Base-by-base conservation (phyloP, 2,888 invertebrate genomes). In the Trimorus sp. region DNA sequence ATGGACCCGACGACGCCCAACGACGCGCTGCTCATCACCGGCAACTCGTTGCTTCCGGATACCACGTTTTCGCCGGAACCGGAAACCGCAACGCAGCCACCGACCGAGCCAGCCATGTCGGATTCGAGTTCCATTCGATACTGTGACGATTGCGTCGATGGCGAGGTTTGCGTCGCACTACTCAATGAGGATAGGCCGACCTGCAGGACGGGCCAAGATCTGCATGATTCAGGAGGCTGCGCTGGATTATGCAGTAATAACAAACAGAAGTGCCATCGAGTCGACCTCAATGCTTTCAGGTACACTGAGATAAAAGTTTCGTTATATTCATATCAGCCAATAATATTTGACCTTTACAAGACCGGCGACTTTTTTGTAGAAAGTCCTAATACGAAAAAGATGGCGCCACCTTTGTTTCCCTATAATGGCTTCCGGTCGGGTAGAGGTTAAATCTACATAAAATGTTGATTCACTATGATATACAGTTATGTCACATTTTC, bases 111-210 rank as follows among this genome's bases (percentile, higher is more conserved):
- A 49, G 45, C 45, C 56, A 73, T 79, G 70, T 65, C 79, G 70
- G 76, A 71, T 53, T 53, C 73, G 26, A 88, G 88, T 76, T 76
- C 86, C 16, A 88, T 87, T n/a, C 87, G 91, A 70, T 87, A 90
- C 75, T 91, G 91, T 85, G 88, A 88, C 84, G 90, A 91, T 73
- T 91, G 91, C 70, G 75, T 88, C 58, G 15, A 79, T 16, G 88
- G 83, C 6, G 94, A 94, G 91, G 94, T 95, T 79, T 95, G 95
- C 91, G 94, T 95, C 90, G 93, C 94, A 63, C 93, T 94, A 85
- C 93, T 93, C 85, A 93, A 92, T 84, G 94, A 94, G 86, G 93
- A 94, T 62, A 93, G 93, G 59, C 93, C 95, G 4, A 91, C 93
- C 59, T 95, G 95, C 88, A 93, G 92, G 86, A 87, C 88, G 49